A percentile compares a stretch with the other conserved stretches of the same genome.
Conservation (phyloP, 2,113 vertebrate species). For the Entelurus aequoreus region DNA sequence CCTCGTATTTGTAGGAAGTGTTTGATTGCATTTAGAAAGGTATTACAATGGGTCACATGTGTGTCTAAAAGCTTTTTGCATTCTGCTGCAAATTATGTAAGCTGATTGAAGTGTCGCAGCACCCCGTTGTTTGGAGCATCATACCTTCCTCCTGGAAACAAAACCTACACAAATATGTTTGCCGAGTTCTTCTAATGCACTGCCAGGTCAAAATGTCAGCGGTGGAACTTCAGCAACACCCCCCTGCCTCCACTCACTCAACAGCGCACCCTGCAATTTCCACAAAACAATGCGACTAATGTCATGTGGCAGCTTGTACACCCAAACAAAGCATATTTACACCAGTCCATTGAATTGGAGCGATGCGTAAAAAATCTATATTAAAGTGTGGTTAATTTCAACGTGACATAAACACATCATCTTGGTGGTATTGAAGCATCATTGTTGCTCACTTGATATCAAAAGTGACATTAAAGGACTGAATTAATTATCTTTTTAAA, state of each 20-base stretch:
- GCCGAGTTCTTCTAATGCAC: slow-evolving; percentile 69
- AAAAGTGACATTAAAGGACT: slow-evolving; percentile 67
- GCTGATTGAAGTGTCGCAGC: slow-evolving; percentile 72
- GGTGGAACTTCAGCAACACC: slow-evolving; percentile 57
- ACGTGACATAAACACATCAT: slow-evolving; percentile 55
- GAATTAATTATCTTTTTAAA: slow-evolving; percentile 44
- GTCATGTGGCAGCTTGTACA: slow-evolving; percentile 52
- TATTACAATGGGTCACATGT: slow-evolving; percentile 79
- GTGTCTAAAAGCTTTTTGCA: slow-evolving; percentile 81
- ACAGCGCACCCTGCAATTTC: slow-evolving; percentile 52
- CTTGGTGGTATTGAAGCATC: slow-evolving; percentile 53
- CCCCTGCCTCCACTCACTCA: slow-evolving; percentile 32
- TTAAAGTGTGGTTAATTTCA: slow-evolving; percentile 63
- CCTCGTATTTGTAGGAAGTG: slow-evolving; percentile 73
- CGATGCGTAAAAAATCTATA: slow-evolving; percentile 55
- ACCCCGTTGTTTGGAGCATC: slow-evolving; percentile 71
- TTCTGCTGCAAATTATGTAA: slow-evolving; percentile 76
- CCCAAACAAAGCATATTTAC: slow-evolving; percentile 53
- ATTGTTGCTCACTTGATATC: slow-evolving; percentile 67
- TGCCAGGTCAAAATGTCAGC: slow-evolving; percentile 63
- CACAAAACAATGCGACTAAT: slow-evolving; percentile 49
- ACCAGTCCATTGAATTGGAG: slow-evolving; percentile 48
- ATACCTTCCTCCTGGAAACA: slow-evolving; percentile 62
- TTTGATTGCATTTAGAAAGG: slow-evolving; percentile 80
- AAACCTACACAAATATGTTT: slow-evolving; percentile 72